Percentiles rank a stretch among this genome's conserved stretches.
Conservation (phyloP, 2,113 vertebrate genomes). For the Corydoras maculifer region DNA sequence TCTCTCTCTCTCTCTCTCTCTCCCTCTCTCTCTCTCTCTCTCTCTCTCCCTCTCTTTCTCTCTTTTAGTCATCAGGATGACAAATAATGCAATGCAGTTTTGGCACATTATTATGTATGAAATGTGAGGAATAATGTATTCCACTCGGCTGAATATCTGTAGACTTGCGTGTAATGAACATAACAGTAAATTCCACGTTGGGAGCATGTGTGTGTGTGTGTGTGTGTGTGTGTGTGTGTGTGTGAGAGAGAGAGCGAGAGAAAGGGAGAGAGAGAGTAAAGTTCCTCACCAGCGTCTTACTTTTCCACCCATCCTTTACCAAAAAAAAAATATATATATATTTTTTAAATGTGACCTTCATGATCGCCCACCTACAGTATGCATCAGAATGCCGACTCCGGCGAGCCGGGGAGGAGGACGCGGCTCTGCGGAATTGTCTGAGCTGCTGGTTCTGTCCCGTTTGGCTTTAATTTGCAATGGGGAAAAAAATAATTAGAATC, state of each 20-base stretch:
- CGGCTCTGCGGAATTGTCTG: constrained; percentile 53
- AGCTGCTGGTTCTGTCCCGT: constrained; percentile 76
- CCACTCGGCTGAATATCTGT: constrained; percentile 54
- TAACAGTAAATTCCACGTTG: constrained; percentile 39
- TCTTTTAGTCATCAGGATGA: constrained; percentile 53
- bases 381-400: no score
- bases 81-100: constrained; percentile 60
- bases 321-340: no score
- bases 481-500: constrained; percentile 96
- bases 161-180: constrained; percentile 49
- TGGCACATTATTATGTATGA: constrained; percentile 66
- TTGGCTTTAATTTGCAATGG: constrained; percentile 99
- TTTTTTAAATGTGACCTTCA: no score
- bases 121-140: constrained; percentile 57
- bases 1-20: constrained; percentile 18
- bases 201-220: background rate
- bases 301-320: constrained; percentile 1
- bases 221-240: constrained; percentile 5
- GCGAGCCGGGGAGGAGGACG: constrained; percentile 13
- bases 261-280: background rate
- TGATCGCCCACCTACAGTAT: background rate
- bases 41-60: constrained; percentile 18
- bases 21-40: constrained; percentile 27
- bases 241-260: no score
- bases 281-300: background rate